These are phyloP conservation scores for Nycteola revayana DNA, from an alignment of 2,888 invertebrate genomes.

Conservation along the genomic window DNA sequence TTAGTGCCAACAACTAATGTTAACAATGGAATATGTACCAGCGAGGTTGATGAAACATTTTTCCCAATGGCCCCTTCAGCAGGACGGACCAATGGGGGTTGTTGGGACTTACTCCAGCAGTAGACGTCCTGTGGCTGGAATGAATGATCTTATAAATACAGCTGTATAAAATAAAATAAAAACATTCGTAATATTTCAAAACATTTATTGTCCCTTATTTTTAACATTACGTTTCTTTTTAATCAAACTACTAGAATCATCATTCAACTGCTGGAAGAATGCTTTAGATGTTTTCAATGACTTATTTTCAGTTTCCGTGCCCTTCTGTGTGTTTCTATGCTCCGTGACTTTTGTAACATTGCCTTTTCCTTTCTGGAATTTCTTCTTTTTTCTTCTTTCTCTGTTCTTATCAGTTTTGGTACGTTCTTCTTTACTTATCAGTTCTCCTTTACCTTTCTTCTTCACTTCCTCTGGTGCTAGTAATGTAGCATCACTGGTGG, in stretches of 20 bases:
- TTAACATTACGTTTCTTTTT: constrained; percentile 58
- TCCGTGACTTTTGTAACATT: constrained; percentile 65
- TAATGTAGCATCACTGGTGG: constrained; percentile 91
- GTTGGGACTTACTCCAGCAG: too few species aligned
- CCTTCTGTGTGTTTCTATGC: constrained; percentile 80
- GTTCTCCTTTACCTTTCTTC: constrained; percentile 80
- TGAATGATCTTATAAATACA: too few species aligned
- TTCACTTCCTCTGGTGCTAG: constrained; percentile 96
- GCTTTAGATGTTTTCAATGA: constrained; percentile 86
- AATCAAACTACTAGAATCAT: constrained; percentile 80
- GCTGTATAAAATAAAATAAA: constrained; percentile 12
- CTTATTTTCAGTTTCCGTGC: constrained; percentile 79
- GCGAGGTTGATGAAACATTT: too few species aligned
- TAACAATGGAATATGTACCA: too few species aligned
- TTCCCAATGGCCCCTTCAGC: too few species aligned
- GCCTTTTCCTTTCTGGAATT: constrained; percentile 84
- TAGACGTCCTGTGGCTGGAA: too few species aligned
- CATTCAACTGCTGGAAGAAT: constrained; percentile 93
- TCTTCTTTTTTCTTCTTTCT: constrained; percentile 93
- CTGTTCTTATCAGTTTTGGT: constrained; percentile 94
- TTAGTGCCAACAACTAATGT: too few species aligned
- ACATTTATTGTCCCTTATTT: constrained; percentile 54
- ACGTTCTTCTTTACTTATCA: constrained; percentile 89
- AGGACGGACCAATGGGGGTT: too few species aligned
- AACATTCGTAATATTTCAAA: constrained; percentile 14